phyloP scores from a whole-genome alignment of 2,888 invertebrate genomes.

The Drosophila mercatorum region DNA sequence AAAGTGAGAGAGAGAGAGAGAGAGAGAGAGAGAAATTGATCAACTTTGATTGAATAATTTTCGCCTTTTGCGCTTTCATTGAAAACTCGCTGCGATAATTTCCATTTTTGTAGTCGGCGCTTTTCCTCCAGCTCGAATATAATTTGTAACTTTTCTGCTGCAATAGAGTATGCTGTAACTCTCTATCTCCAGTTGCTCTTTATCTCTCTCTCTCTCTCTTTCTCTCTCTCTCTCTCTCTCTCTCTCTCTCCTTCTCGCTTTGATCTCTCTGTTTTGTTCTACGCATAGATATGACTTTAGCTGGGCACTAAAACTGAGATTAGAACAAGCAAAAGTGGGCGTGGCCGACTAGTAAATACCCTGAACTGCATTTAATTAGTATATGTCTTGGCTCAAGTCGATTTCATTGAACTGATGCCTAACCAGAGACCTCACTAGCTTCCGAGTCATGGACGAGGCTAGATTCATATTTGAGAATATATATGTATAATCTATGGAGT shows the following conservation, averaged over 20 bases:
- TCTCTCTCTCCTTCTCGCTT: neutral
- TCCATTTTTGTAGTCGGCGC: conserved; percentile 29
- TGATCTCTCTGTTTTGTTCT: too few relatives aligned
- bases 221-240: neutral
- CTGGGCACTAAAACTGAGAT: neutral
- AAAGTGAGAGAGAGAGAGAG: conserved; percentile 6
- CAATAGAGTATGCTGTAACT: neutral
- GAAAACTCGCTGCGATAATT: conserved; percentile 36
- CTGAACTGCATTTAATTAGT: neutral
- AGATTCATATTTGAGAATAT: neutral
- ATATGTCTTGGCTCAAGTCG: neutral
- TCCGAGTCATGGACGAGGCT: neutral
- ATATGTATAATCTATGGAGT: neutral
- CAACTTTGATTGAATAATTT: conserved; percentile 79
- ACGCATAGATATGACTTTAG: neutral
- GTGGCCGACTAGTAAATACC: neutral
- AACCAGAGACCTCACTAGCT: neutral
- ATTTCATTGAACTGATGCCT: neutral
- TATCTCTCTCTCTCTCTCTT: neutral
- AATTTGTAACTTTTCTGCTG: neutral
- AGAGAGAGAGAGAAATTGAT: conserved; percentile 41
- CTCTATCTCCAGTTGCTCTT: neutral
- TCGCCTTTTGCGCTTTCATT: conserved; percentile 37
- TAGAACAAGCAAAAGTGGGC: neutral
- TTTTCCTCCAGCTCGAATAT: conserved; percentile 21